These are phyloP conservation scores for Xenus cinereus DNA, from an alignment of 2,113 vertebrate species.

Conservation along the genomic window DNA sequence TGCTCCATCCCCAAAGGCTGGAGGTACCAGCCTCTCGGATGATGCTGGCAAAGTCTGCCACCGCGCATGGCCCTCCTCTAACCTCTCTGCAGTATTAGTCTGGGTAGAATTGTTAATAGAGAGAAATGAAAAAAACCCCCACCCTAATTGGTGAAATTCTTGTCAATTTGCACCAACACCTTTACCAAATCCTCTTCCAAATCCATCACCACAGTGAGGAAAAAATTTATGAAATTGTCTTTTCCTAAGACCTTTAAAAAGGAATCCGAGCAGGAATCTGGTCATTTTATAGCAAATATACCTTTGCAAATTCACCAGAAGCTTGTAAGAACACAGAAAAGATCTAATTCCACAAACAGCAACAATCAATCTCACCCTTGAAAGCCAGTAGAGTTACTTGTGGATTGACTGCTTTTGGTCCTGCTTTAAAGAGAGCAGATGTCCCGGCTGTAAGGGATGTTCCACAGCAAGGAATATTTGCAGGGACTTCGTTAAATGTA, in stretches of 20 bases:
- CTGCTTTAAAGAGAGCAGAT: neutral
- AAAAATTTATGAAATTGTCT: neutral
- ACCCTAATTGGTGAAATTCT: neutral
- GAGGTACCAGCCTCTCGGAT: neutral
- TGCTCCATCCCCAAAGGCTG: neutral
- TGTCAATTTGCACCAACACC: neutral
- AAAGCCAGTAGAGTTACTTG: neutral
- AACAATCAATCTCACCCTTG: neutral
- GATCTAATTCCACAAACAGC: neutral
- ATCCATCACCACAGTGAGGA: no score
- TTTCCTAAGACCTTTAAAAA: neutral
- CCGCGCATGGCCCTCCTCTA: neutral
- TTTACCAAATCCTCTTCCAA: neutral
- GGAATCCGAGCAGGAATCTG: neutral
- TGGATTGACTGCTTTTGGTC: neutral
- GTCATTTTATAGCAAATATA: neutral
- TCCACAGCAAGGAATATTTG: neutral
- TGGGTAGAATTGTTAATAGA: neutral
- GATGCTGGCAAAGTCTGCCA: neutral
- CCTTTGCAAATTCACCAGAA: neutral
- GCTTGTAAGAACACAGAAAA: neutral
- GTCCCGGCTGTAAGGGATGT: neutral
- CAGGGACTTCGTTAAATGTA: neutral
- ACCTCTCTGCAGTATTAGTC: neutral
- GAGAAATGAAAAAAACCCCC: neutral